Evolutionary conservation across 2,888 invertebrate species (phyloP), one percentile per base, ranked within the genome.

Genomic region (Andrena flavipes): DNA sequence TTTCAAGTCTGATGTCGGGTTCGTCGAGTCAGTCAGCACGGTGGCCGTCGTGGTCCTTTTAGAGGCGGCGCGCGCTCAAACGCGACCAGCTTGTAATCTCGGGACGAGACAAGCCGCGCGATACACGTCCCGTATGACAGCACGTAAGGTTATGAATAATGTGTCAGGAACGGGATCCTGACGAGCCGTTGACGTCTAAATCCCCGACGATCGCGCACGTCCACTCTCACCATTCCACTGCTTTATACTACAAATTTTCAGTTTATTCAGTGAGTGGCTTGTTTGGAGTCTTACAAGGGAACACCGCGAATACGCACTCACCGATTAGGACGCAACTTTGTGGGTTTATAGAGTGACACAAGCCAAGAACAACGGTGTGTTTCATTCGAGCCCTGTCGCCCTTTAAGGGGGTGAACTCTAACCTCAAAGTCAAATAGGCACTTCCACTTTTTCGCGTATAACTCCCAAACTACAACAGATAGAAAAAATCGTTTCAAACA

Each of bases 181-280:
- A 85, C 78, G 79, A 85, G 63, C 42, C 71, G 73, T 78, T 85
- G 81, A 85, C 84, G 51, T 84, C 84, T 85, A 85, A 84, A 85
- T 84, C 76, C 62, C 16, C 69, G 26, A 71, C 67, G 42, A 42
- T 56, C 8, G 26, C 30, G 29, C 51, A 62, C 48, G 42, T 26
- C 56, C 13, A n/a, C 26, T 56, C 8, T 64, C 64, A 29, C 42
- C 78, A 35, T 48, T 63, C 20, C 35, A 49, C 13, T 29, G 59
- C 49, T 62, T 51, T 35, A 16, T 16, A 42, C 42, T 42, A 42
- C 42, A 42, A 42, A 42, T 42, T 42, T 42, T 42, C 42, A 42
- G 42, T 42, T 42, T 42, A 16, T 42, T 42, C 42, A 16, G 42
- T 42, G 42, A 42, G 16, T 42, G 5, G 42, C 16, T 42, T 42